Conservation (phyloP, 2,888 invertebrate genomes). For the Drosophila borborema region DNA sequence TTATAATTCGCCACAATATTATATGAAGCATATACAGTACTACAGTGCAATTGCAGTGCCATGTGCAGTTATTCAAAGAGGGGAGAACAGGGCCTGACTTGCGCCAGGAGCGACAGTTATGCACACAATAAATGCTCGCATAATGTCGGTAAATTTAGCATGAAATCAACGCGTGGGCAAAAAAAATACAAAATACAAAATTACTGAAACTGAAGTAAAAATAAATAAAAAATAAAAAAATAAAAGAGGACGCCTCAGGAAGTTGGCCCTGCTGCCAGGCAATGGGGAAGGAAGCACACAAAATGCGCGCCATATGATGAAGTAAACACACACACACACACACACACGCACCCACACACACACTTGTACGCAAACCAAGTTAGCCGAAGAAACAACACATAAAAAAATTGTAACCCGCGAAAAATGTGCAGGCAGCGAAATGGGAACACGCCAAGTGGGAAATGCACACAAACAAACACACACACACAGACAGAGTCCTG, state of each 20-base stretch:
- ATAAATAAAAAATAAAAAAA: not conserved
- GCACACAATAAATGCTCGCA: slow-evolving; percentile 73
- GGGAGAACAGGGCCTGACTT: not conserved
- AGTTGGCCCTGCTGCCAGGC: slow-evolving; percentile 42
- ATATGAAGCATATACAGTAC: slow-evolving; percentile 26
- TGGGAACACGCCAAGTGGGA: slow-evolving; percentile 79
- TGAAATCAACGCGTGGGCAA: slow-evolving; percentile 59
- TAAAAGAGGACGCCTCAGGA: slow-evolving; percentile 62
- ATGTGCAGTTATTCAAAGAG: slow-evolving; percentile 17
- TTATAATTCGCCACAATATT: slow-evolving; percentile 68
- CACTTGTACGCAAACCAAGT: slow-evolving; percentile 23
- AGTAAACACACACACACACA: slow-evolving; percentile 56
- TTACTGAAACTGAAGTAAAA: not conserved
- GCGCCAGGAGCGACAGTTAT: slow-evolving; percentile 64
- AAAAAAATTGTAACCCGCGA: slow-evolving; percentile 21
- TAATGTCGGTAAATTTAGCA: slow-evolving; percentile 73
- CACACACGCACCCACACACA: slow-evolving; percentile 10
- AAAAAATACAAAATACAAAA: not conserved
- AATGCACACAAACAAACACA: slow-evolving; percentile 53
- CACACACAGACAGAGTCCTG: slow-evolving; percentile 32
- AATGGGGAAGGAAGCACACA: slow-evolving; percentile 56
- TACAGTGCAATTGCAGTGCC: not conserved
- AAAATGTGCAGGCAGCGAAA: slow-evolving; percentile 65
- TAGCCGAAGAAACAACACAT: slow-evolving; percentile 40
- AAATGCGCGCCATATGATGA: slow-evolving; percentile 78